A percentile compares a stretch with the other conserved stretches of the same genome.
These are phyloP conservation scores for Syngnathus floridae DNA, from an alignment of 2,113 vertebrate species.

Conservation along the genomic window DNA sequence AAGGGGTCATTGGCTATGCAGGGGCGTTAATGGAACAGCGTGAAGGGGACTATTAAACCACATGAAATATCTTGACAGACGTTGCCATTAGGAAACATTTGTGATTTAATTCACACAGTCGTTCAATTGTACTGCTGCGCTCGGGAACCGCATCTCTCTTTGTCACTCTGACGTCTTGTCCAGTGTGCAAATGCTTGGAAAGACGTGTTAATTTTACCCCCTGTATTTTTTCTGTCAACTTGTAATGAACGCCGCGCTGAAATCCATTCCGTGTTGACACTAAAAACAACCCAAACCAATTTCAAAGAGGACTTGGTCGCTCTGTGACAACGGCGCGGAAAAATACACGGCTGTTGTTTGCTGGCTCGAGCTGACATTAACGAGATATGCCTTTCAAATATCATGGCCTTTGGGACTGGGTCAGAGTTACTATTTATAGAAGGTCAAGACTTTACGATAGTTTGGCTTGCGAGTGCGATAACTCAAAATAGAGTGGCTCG, in stretches of 20 bases:
- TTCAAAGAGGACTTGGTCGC: conserved; percentile 18
- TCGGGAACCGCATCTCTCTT: conserved; percentile 28
- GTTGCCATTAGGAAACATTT: conserved; percentile 3
- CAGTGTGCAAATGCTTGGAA: conserved; percentile 21
- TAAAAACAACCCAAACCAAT: conserved; percentile 36
- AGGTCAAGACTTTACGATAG: conserved; percentile 57
- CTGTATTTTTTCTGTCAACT: conserved; percentile 46
- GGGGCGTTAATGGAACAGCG: conserved; percentile 26
- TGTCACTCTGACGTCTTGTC: conserved; percentile 8
- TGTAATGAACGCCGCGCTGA: conserved; percentile 20
- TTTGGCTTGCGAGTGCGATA: conserved; percentile 46
- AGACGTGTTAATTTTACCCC: conserved; percentile 33
- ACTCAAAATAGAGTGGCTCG: conserved; percentile 54
- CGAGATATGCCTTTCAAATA: conserved; percentile 74
- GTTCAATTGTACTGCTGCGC: conserved; percentile 10
- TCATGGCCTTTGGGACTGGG: conserved; percentile 75
- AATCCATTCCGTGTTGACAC: conserved; percentile 20
- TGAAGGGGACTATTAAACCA: conserved; percentile 14
- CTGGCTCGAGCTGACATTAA: conserved; percentile 64
- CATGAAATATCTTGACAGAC: conserved; percentile 5
- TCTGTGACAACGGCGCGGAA: conserved; percentile 17
- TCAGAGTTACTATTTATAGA: conserved; percentile 69
- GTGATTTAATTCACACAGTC: conserved; percentile 28
- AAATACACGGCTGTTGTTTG: conserved; percentile 39
- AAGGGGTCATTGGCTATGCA: conserved; percentile 47